phyloP scores from a whole-genome alignment of 2,113 vertebrate genomes.

The Nettapus auritus region DNA sequence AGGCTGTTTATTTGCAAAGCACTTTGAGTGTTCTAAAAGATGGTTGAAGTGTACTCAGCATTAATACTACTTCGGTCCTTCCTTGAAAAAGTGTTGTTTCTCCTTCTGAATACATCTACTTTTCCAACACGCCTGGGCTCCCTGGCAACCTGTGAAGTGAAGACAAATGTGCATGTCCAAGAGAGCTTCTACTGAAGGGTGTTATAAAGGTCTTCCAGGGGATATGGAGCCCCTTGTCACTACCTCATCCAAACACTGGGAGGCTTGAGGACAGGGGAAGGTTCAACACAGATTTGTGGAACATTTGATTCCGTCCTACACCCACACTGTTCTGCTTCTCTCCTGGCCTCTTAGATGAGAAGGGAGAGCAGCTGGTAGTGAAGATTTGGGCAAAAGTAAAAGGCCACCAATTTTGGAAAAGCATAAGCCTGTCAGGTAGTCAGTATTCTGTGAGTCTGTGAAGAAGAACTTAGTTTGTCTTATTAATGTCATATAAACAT shows the following conservation, averaged over 20 bases:
- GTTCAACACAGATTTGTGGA: background rate
- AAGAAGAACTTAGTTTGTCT: background rate
- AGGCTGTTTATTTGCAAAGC: background rate
- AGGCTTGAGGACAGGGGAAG: background rate
- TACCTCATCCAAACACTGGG: background rate
- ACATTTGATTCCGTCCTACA: background rate
- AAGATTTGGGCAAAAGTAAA: background rate
- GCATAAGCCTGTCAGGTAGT: background rate
- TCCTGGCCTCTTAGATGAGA: background rate
- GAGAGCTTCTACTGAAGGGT: background rate
- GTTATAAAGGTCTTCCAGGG: background rate
- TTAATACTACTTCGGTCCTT: slow-evolving; percentile 3
- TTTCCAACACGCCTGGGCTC: background rate
- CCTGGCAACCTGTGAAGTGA: slow-evolving; percentile 8
- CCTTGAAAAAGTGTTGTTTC: background rate
- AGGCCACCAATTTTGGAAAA: background rate
- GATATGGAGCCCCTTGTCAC: rapidly evolving
- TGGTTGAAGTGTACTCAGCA: background rate
- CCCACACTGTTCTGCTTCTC: background rate
- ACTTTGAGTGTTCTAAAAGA: background rate
- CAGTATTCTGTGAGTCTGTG: slow-evolving; percentile 14
- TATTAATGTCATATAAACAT: slow-evolving; percentile 36
- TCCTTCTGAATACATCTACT: background rate
- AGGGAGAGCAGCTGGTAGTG: background rate
- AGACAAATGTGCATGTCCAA: background rate